Percentiles rank a stretch among this genome's conserved stretches.
Evolutionary conservation across 2,797 vertebrate species (phyloP).

Genomic region (Darevskia nairensis): DNA sequence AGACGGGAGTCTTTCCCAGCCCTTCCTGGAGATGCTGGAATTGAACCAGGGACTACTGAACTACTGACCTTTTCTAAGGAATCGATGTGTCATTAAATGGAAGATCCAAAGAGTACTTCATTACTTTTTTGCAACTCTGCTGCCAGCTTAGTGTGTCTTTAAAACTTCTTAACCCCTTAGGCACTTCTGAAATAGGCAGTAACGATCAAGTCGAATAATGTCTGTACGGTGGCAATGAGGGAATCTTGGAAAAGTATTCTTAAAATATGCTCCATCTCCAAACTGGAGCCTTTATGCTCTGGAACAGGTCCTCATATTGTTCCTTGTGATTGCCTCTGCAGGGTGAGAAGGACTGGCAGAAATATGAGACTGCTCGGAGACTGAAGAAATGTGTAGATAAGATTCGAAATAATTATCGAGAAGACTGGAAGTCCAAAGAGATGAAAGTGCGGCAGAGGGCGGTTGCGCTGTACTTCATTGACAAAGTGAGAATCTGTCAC

Average conservation of each 20-base stretch:
- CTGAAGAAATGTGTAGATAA: conserved; percentile 95
- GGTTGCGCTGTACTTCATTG: conserved; percentile 97
- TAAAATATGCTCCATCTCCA: not conserved
- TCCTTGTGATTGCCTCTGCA: conserved; percentile 67
- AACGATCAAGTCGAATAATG: not conserved
- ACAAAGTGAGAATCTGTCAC: conserved; percentile 85
- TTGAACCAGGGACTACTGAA: too few species aligned
- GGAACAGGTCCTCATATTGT: not conserved
- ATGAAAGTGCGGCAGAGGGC: conserved; percentile 96
- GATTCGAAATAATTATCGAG: conserved; percentile 91
- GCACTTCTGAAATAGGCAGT: conserved; percentile 1
- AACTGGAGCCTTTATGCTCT: not conserved
- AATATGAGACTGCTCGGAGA: conserved; percentile 93
- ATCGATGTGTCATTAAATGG: not conserved
- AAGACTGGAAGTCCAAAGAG: conserved; percentile 99
- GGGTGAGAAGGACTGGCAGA: conserved; percentile 99
- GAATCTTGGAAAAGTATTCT: not conserved
- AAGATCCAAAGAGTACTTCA: not conserved
- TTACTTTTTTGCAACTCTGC: not conserved
- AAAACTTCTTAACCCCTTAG: not conserved
- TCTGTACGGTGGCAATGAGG: not conserved
- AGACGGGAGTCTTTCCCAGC: too few species aligned
- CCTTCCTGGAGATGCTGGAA: too few species aligned
- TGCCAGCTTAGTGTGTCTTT: not conserved
- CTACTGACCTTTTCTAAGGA: too few species aligned